Evolutionary conservation across 2,113 vertebrate genomes (phyloP).

Genomic region (Poeciliopsis occidentalis): DNA sequence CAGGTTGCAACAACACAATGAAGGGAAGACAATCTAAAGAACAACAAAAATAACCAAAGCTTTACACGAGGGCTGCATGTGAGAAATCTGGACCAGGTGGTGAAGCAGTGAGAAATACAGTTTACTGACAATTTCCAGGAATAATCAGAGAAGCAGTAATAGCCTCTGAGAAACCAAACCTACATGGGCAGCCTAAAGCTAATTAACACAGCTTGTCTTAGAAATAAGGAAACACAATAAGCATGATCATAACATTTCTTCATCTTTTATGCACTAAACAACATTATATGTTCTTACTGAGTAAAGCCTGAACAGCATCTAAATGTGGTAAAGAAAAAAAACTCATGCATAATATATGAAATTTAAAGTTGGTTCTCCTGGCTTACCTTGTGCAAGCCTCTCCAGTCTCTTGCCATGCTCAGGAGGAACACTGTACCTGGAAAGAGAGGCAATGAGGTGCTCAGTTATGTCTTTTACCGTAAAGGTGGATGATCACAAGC

Average conservation of each 20-base stretch:
- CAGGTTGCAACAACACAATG: not conserved
- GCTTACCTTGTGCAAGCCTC: conserved; percentile 92
- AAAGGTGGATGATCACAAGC: not conserved
- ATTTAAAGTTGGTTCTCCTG: conserved; percentile 6
- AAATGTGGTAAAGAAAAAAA: not conserved
- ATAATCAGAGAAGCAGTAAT: not conserved
- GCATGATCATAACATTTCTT: not conserved
- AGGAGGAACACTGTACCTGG: conserved; percentile 92
- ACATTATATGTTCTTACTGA: not conserved
- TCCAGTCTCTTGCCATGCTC: conserved; percentile 97
- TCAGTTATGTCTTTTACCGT: not conserved
- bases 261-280: not conserved
- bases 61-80: not conserved
- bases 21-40: not conserved
- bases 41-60: not conserved
- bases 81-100: not conserved
- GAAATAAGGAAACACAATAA: not conserved
- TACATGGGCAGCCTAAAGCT: not conserved
- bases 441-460: conserved; percentile 30
- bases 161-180: not conserved
- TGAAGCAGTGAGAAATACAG: not conserved
- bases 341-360: not conserved
- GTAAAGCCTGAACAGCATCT: not conserved
- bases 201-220: not conserved
- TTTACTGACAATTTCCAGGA: not conserved